Conservation (phyloP, 2,113 vertebrate species). For the Brachyhypopomus gauderio region DNA sequence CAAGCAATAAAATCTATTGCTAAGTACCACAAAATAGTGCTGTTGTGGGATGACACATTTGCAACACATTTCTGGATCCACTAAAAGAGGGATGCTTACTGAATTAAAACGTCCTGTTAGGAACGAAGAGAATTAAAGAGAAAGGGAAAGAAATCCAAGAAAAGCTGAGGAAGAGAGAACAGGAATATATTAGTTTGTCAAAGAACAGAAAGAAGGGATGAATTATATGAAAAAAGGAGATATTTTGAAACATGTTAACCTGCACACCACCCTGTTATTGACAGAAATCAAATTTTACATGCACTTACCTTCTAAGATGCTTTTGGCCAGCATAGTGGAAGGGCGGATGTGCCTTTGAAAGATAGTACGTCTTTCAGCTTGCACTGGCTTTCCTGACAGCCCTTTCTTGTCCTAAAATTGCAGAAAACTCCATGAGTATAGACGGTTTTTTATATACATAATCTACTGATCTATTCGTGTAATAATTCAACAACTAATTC, state of each 20-base stretch:
- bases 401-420: slow-evolving; percentile 91
- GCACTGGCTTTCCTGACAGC: slow-evolving; percentile 84
- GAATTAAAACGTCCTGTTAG: slow-evolving; percentile 48
- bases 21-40: not conserved
- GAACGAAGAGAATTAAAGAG: slow-evolving; percentile 48
- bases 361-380: slow-evolving; percentile 85
- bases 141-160: slow-evolving; percentile 73
- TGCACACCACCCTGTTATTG: not conserved
- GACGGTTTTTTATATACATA: not conserved
- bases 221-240: slow-evolving; percentile 13
- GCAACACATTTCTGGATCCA: not conserved
- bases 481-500: too few species aligned
- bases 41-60: slow-evolving; percentile 32
- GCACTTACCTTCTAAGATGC: slow-evolving; percentile 91
- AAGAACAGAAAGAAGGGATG: slow-evolving; percentile 39
- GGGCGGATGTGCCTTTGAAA: slow-evolving; percentile 92
- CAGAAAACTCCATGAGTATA: slow-evolving; percentile 19
- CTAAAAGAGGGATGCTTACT: slow-evolving; percentile 47
- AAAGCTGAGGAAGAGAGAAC: slow-evolving; percentile 74
- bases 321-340: slow-evolving; percentile 94
- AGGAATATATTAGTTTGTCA: slow-evolving; percentile 58
- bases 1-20: not conserved
- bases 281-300: not conserved
- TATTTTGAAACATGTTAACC: not conserved
- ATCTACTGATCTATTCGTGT: too few species aligned